Conservation (phyloP, 1,140 invertebrate genomes). For the Lepidurus arcticus region DNA sequence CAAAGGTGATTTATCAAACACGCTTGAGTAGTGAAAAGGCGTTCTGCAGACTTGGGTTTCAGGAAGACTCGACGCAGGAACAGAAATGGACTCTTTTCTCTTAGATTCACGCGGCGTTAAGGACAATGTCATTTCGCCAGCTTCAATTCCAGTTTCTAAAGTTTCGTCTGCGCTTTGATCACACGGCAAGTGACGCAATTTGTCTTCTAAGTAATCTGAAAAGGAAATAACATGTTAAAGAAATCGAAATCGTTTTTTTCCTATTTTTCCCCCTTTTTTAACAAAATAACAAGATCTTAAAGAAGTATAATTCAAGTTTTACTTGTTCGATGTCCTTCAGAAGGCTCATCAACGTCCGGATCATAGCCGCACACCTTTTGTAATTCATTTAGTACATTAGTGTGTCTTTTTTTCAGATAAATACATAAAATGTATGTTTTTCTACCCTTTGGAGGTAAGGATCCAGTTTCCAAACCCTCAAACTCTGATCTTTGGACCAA, state of each 20-base stretch:
- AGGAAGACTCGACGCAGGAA: background rate
- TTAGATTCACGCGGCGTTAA: background rate
- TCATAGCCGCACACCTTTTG: conserved; percentile 46
- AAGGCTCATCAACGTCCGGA: conserved; percentile 36
- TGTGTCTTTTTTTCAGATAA: conserved; percentile 19
- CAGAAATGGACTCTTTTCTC: background rate
- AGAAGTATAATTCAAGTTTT: background rate
- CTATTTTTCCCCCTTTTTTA: background rate
- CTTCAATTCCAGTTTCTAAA: conserved; percentile 32
- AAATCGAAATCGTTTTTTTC: background rate
- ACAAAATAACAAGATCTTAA: no score
- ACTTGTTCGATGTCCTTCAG: conserved; percentile 19
- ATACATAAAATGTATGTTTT: background rate
- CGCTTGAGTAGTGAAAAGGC: background rate
- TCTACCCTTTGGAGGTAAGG: conserved; percentile 66
- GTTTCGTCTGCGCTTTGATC: background rate
- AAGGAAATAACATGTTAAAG: background rate
- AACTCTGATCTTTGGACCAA: conserved; percentile 88
- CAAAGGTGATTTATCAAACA: background rate
- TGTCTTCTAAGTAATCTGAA: background rate
- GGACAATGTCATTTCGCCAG: conserved; percentile 31
- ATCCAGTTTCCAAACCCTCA: conserved; percentile 85
- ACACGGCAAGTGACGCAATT: background rate
- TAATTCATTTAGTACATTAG: background rate
- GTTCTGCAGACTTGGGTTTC: background rate